Conservation (phyloP, 2,113 vertebrate species). For the Tauraco erythrolophus region DNA sequence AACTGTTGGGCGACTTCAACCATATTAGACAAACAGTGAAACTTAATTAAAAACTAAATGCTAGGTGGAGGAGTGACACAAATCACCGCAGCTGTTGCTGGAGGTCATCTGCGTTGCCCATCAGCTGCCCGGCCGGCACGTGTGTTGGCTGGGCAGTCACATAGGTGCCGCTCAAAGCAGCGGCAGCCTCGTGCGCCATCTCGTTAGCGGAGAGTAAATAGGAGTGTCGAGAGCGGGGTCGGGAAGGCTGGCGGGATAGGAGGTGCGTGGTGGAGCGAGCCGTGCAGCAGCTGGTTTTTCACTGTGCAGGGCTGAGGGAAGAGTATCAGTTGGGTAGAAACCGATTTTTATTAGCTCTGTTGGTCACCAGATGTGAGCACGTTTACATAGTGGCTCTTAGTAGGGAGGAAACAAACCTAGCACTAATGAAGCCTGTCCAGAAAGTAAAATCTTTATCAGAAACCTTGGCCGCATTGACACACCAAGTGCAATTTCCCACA, state of each 20-base stretch:
- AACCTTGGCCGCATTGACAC: background rate
- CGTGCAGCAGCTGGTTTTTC: background rate
- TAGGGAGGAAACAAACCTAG: background rate
- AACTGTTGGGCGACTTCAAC: background rate
- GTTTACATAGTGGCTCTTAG: background rate
- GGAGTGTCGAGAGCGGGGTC: background rate
- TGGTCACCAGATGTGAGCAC: rapidly evolving
- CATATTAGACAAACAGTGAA: background rate
- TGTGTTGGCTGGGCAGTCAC: background rate
- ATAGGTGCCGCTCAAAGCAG: background rate
- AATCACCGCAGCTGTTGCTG: background rate
- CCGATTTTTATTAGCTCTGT: background rate
- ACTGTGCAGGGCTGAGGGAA: background rate
- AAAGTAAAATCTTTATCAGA: background rate
- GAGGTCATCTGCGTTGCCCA: background rate
- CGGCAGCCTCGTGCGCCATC: background rate
- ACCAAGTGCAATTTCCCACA: rapidly evolving
- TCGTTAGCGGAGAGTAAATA: background rate
- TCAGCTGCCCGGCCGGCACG: rapidly evolving
- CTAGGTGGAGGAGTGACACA: background rate
- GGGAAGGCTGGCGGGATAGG: background rate
- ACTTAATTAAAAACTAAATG: background rate
- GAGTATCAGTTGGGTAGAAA: background rate
- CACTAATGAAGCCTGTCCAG: background rate
- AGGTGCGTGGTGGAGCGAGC: background rate